Percentiles rank a stretch among this genome's conserved stretches.
These are phyloP conservation scores for Drosophila nannoptera DNA, from an alignment of 1,140 invertebrate species.

Conservation along the genomic window DNA sequence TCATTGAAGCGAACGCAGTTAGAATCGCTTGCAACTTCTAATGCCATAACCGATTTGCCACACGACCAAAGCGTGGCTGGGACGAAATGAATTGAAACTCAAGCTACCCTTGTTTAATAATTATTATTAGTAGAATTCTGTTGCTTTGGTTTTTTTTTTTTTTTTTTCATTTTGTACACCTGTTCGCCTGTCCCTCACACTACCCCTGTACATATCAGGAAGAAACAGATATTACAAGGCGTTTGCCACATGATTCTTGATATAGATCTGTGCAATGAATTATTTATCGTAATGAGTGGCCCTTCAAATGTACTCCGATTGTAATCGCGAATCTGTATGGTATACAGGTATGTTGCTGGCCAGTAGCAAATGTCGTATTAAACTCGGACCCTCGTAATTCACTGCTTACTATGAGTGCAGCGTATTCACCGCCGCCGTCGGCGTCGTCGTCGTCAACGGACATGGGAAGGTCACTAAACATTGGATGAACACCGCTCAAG, in stretches of 20 bases:
- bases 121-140: too few species aligned
- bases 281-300: slow-evolving; percentile 28
- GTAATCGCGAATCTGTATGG: slow-evolving; percentile 1
- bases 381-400: slow-evolving; percentile 33
- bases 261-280: slow-evolving; percentile 21
- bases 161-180: not conserved
- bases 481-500: slow-evolving; percentile 2
- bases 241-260: slow-evolving; percentile 26
- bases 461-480: slow-evolving; percentile 37
- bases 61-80: slow-evolving; percentile 19
- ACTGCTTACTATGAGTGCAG: slow-evolving; percentile 31
- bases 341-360: slow-evolving; percentile 11
- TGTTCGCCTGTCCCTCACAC: slow-evolving; percentile 32
- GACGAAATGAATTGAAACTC: slow-evolving; percentile 47
- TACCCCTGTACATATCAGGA: slow-evolving; percentile 11
- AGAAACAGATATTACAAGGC: slow-evolving; percentile 22
- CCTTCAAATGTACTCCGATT: slow-evolving; percentile 16
- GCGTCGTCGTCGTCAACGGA: slow-evolving; percentile 11
- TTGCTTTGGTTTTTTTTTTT: too few species aligned
- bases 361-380: slow-evolving; percentile 25
- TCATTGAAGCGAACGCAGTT: slow-evolving; percentile 20
- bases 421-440: not conserved
- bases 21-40: slow-evolving; percentile 13
- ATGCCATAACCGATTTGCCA: slow-evolving; percentile 24
- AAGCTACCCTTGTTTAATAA: not conserved